Percentiles rank a stretch among this genome's conserved stretches.
phyloP scores from a whole-genome alignment of 2,113 vertebrate species.

The Varanus komodoensis region DNA sequence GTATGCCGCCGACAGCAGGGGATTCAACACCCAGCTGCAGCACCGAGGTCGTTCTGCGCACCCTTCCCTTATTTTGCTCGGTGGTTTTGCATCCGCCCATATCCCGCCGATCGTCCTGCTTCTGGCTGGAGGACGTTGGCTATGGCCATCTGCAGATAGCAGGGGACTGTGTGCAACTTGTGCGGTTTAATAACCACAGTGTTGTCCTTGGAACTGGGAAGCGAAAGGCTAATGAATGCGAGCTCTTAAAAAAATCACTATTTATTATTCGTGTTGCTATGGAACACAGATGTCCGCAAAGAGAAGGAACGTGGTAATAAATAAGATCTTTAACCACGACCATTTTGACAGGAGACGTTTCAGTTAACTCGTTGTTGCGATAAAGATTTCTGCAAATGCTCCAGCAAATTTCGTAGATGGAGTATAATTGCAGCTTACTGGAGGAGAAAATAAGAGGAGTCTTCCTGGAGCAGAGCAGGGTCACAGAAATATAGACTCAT shows the following conservation, averaged over 20 bases:
- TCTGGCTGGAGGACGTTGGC: background rate
- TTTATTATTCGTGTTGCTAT: constrained; percentile 31
- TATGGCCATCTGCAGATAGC: background rate
- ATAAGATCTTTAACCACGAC: background rate
- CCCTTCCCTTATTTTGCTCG: background rate
- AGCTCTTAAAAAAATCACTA: background rate
- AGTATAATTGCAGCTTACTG: background rate
- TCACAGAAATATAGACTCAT: too few relatives aligned
- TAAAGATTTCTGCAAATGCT: background rate
- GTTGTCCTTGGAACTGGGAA: background rate
- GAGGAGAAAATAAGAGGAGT: too few relatives aligned
- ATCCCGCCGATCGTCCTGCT: background rate
- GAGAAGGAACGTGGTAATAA: background rate
- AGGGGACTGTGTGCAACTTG: background rate
- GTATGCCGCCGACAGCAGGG: background rate
- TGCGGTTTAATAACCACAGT: constrained; percentile 6
- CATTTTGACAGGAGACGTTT: background rate
- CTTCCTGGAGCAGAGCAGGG: background rate
- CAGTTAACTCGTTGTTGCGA: background rate
- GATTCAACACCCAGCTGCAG: background rate
- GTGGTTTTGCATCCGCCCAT: background rate
- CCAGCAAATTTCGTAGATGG: background rate
- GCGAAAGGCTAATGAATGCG: background rate
- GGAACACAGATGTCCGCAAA: constrained; percentile 17
- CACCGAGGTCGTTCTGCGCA: background rate